Base-by-base conservation (phyloP, 2,797 vertebrate genomes). In the Pampus argenteus region DNA sequence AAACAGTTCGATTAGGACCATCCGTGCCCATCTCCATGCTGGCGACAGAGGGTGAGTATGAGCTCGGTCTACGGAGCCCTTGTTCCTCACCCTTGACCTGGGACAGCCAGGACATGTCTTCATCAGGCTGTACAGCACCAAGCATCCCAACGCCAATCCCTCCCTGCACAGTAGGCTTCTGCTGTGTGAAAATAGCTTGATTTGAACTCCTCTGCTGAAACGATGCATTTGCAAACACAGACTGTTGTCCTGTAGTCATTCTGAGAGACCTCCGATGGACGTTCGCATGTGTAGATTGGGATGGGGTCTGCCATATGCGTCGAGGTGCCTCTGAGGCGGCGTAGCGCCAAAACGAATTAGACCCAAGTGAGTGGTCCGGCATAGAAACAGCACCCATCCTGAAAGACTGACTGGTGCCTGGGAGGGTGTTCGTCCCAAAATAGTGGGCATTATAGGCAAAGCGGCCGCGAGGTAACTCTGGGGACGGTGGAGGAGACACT, bases 11-110 rank as follows among this genome's bases (percentile, higher is more conserved):
- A 3, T 50, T 63, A 2, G 28, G 34, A 31, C n/a, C n/a, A n/a
- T n/a, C 65, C 5, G 14, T 5, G 49, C 86, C 84, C 44, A 76
- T 61, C 70, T 87, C 89, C 69, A 83, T 0, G 57, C 80, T 91
- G 65, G 11, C 29, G 29, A 65, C 20, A 0, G 89, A 89, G 2
- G 88, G 40, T 0, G 87, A 29, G 67, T 81, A 76, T 2, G 90
- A 90, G 2, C 68, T 79, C 18, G 49, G 42, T 54, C 55, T 90
- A 36, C 4, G 13, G 4, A 50, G 42, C 20, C 23, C 44, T 47
- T 76, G 77, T 23, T 28, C 68, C 0, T 44, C 66, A 49, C 63
- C 75, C 66, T 77, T 77, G n/a, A 73, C 7, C 20, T 23, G 52
- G 2, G 62, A 23, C 31, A 83, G 42, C 82, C 77, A 76, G 57